A percentile compares a stretch with the other conserved stretches of the same genome.
Conservation (phyloP, 2,888 invertebrate species). For the Alviniconcha strummeri region DNA sequence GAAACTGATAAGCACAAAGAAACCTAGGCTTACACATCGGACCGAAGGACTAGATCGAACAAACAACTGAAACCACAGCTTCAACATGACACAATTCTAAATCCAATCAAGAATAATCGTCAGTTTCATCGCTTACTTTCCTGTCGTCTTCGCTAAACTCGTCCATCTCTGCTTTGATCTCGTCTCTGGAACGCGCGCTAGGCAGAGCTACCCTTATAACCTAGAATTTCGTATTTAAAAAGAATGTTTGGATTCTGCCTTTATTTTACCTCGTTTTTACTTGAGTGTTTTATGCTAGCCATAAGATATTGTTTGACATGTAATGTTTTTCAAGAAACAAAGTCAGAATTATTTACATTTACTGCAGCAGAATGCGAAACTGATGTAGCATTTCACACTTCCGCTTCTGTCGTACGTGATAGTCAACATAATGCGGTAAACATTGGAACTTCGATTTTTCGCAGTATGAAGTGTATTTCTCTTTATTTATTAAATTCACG, state of each 20-base stretch:
- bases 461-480: neutral
- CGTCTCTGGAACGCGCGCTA: constrained; percentile 7
- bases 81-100: neutral
- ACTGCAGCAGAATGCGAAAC: constrained; percentile 1
- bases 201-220: too few species aligned
- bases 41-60: too few species aligned
- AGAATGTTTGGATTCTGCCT: neutral
- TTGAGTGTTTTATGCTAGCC: too few species aligned
- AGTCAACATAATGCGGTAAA: constrained; percentile 25
- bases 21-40: too few species aligned
- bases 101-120: neutral
- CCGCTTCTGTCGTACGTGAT: constrained; percentile 18
- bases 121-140: neutral
- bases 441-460: constrained; percentile 20
- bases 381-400: neutral
- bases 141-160: neutral
- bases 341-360: too few species aligned
- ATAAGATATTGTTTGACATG: too few species aligned
- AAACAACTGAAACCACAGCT: too few species aligned
- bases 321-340: too few species aligned
- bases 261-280: too few species aligned
- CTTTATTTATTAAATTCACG: neutral
- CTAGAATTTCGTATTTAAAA: neutral
- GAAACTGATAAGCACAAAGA: too few species aligned
- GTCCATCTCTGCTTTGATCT: constrained; percentile 11